Evolutionary conservation across 2,113 vertebrate genomes (phyloP), one percentile per base, ranked within the genome.

Genomic region (Echinops telfairi): DNA sequence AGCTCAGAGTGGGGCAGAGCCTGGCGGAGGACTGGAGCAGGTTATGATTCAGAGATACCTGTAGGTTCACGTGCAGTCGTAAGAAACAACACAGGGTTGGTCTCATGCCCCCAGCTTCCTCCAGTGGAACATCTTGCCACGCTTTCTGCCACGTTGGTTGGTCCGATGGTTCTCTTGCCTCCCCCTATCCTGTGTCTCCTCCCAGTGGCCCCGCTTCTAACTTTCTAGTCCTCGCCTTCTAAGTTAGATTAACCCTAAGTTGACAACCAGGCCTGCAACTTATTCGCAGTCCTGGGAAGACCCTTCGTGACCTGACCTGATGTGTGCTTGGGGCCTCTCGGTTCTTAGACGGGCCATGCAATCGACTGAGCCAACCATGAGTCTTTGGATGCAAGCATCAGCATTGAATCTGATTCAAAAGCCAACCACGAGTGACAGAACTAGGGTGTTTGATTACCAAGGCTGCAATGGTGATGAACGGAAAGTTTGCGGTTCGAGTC

Each of bases 101-200:
- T 1, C n/a, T 8, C 16, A 2, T 8, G 1, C 22, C 1, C 25
- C 22, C n/a, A 12, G 9, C 3, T 0, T 20, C 16, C 22, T 53
- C 29, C 4, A 36, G 1, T 4, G 25, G 2, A 2, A 27, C 66
- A 0, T 16, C 66, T 17, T 3, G 31, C n/a, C 0, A 36, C 6
- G 2, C 8, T 22, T 17, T 58, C 33, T 29, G 16, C 22, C 33
- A 1, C 11, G 25, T 77, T 29, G 6, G 23, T 31, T 19, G 70
- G 66, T 10, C 25, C 12, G 40, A 31, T 17, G 43, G 14, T 4
- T 9, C 84, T 31, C 23, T 25, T 64, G 6, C 23, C 23, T 11
- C 58, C 31, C 9, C 76, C 68, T 1, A 1, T 29, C 20, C 36
- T 0, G n/a, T 16, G 27, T 85, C 43, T 57, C 68, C 53, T 73